Evolutionary conservation across 1,140 invertebrate genomes (phyloP), one percentile per base, ranked within the genome.

Genomic region (Drosophila lacertosa): DNA sequence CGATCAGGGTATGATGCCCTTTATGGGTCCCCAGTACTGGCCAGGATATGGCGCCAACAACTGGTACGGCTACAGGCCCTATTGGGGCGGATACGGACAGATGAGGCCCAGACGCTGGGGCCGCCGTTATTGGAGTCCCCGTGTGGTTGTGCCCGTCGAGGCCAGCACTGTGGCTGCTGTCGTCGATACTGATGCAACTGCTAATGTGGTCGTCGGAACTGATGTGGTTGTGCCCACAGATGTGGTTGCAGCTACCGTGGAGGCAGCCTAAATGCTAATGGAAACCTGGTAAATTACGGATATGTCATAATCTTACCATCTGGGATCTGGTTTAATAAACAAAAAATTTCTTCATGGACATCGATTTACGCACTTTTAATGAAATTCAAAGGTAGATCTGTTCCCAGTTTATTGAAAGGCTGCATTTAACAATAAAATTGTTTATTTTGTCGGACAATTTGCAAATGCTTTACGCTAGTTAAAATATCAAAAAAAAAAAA

Each of bases 391-490:
- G 11, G 20, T 26, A 5, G 20, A 26, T 26, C 22, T 45, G 2
- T 50, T 29, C 50, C 3, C 6, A 39, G 15, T 22, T 37, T 4
- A 13, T 10, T 5, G 3, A 4, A 22, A 3, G 9, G 3, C 37
- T 42, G 48, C 39, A 54, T 45, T 45, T 45, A 45, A 64, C 51
- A 57, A 57, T 55, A 24, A 45, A 57, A 29, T 4, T 47, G 40
- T 63, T 69, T 65, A 69, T 69, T 59, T 69, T 32, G 64, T 69
- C 66, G 18, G 10, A 39, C 15, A 45, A 55, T 55, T 57, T 63
- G 33, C 48, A 11, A 32, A 64, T 45, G 32, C 13, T 39, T 32
- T 29, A 50, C 24, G 37, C 39, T 57, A 10, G 37, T 42, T 29
- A 6, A 16, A 26, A 22, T 62, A 22, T 33, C 13, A 67, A 45